These are phyloP conservation scores for Fistularia commersonii DNA, from an alignment of 2,797 vertebrate species.

Conservation along the genomic window DNA sequence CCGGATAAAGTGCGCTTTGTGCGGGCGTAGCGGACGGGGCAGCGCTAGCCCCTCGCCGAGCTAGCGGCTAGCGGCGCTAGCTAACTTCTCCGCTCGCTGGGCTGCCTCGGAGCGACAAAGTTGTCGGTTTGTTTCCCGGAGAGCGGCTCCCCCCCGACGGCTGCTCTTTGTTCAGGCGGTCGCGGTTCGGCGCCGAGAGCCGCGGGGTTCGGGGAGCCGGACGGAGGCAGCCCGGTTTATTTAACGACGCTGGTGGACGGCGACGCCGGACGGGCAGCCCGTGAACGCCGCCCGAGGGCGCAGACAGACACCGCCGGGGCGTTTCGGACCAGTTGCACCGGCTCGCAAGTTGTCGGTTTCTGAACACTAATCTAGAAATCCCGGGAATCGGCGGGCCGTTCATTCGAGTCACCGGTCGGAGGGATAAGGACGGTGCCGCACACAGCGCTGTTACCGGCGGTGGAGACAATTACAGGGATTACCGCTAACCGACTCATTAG, in stretches of 20 bases:
- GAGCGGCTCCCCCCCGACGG: constrained; percentile 1
- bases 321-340: too few species aligned
- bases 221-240: neutral
- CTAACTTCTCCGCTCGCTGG: constrained; percentile 52
- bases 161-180: constrained; percentile 4
- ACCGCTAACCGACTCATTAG: too few species aligned
- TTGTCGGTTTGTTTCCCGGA: constrained; percentile 4
- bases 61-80: constrained; percentile 53
- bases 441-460: too few species aligned
- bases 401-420: too few species aligned
- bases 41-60: constrained; percentile 18
- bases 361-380: too few species aligned
- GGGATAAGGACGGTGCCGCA: too few species aligned
- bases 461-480: too few species aligned
- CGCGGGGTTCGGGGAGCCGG: neutral
- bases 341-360: too few species aligned
- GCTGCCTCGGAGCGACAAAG: constrained; percentile 25
- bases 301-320: too few species aligned
- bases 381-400: too few species aligned
- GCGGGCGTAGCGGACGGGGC: neutral
- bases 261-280: too few species aligned
- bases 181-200: neutral
- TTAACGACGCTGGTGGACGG: neutral
- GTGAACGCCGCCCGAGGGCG: too few species aligned
- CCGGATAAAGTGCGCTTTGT: constrained; percentile 16